Evolutionary conservation across 2,888 invertebrate species (phyloP).

Genomic region (Platycheirus albimanus): DNA sequence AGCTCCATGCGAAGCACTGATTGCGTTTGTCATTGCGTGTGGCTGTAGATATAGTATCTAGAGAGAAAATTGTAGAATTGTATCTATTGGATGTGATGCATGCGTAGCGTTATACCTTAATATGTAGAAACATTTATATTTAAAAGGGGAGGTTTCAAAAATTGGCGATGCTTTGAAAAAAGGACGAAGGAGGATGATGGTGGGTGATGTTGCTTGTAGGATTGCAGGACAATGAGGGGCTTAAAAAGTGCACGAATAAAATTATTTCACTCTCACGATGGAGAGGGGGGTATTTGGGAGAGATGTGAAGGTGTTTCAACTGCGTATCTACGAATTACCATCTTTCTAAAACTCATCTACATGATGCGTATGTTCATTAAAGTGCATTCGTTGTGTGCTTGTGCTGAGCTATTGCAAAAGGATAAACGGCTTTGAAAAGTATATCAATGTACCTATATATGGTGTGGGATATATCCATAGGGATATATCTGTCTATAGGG

Average conservation of each 20-base stretch:
- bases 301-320: slow-evolving; percentile 7
- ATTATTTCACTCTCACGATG: slow-evolving; percentile 53
- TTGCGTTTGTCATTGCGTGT: slow-evolving; percentile 59
- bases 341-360: slow-evolving; percentile 68
- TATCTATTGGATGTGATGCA: slow-evolving; percentile 31
- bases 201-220: not conserved
- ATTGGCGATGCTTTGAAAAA: slow-evolving; percentile 54
- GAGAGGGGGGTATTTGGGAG: not conserved
- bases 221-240: slow-evolving; percentile 7
- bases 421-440: slow-evolving; percentile 49
- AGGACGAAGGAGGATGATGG: not conserved
- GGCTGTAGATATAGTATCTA: too few relatives aligned
- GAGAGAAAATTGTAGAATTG: not conserved
- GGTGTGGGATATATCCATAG: too few relatives aligned
- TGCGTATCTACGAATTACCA: slow-evolving; percentile 40
- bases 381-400: slow-evolving; percentile 36
- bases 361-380: slow-evolving; percentile 67
- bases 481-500: too few relatives aligned
- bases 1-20: slow-evolving; percentile 58
- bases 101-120: too few relatives aligned
- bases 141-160: slow-evolving; percentile 47
- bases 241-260: slow-evolving; percentile 67
- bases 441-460: too few relatives aligned
- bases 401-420: slow-evolving; percentile 36
- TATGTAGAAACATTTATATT: not conserved